phyloP scores from a whole-genome alignment of 1,140 invertebrate genomes.

The Papilio polytes region DNA sequence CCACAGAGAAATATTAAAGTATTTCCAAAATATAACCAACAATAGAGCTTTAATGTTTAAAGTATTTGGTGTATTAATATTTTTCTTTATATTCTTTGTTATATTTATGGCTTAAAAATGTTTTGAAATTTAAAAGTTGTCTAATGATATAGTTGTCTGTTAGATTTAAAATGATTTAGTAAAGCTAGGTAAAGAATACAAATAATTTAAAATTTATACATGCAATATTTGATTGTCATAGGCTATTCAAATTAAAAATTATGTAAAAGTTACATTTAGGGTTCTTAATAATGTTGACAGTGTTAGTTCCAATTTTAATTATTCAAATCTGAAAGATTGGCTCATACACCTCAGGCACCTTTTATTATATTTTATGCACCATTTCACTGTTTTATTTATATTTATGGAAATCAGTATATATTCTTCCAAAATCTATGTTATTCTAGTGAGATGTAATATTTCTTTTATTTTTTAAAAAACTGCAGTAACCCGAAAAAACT shows the following conservation, averaged over 20 bases:
- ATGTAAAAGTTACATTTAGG: neutral
- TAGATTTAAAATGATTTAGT: neutral
- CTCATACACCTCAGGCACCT: neutral
- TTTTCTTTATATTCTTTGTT: slow-evolving; percentile 99
- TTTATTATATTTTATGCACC: neutral
- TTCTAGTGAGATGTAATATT: neutral
- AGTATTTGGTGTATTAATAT: slow-evolving; percentile 98
- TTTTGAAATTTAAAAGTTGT: neutral
- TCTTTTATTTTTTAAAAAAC: neutral
- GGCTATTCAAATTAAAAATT: neutral
- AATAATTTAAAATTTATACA: neutral
- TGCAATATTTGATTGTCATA: neutral
- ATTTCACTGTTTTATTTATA: neutral
- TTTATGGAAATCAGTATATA: neutral
- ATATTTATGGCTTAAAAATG: slow-evolving; percentile 92
- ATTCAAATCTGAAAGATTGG: neutral
- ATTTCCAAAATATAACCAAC: slow-evolving; percentile 98
- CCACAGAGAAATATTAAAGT: slow-evolving; percentile 98
- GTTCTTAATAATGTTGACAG: neutral
- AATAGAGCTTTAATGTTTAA: slow-evolving; percentile 99
- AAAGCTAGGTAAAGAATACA: neutral
- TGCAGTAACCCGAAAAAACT: neutral
- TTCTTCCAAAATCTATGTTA: neutral
- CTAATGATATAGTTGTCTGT: neutral
- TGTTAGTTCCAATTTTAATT: neutral